Conservation (phyloP, 1,140 invertebrate genomes). For the Sarcophaga bullata region DNA sequence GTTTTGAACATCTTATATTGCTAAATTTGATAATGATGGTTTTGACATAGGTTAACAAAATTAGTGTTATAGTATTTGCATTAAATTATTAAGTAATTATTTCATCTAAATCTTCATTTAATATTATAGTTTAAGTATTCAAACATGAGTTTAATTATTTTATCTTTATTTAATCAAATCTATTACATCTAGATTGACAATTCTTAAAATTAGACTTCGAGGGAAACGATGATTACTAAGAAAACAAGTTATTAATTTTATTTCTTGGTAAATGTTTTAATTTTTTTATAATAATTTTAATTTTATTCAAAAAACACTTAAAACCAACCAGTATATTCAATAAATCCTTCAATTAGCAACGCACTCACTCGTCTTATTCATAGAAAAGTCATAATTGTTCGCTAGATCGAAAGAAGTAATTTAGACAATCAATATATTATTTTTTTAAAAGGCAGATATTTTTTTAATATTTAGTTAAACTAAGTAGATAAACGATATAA, state of each 20-base stretch:
- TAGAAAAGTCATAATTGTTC: slow-evolving; percentile 30
- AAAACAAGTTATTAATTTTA: slow-evolving; percentile 41
- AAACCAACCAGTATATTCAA: background rate
- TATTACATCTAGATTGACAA: slow-evolving; percentile 35
- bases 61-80: too few species aligned
- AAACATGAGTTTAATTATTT: background rate
- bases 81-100: too few species aligned
- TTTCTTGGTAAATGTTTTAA: slow-evolving; percentile 38
- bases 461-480: background rate
- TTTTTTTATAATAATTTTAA: slow-evolving; percentile 19
- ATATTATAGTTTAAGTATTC: too few species aligned
- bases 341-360: slow-evolving; percentile 25
- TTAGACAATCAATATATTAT: slow-evolving; percentile 9
- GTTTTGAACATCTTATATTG: too few species aligned
- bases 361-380: background rate
- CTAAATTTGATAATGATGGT: too few species aligned
- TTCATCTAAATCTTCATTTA: too few species aligned
- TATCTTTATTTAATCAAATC: slow-evolving; percentile 26
- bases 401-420: slow-evolving; percentile 36
- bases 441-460: slow-evolving; percentile 16
- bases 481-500: background rate
- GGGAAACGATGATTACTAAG: slow-evolving; percentile 38
- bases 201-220: slow-evolving; percentile 36
- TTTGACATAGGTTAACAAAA: too few species aligned
- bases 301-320: background rate